These are phyloP conservation scores for Nasonovia ribisnigri DNA, from an alignment of 2,888 invertebrate species.

Conservation along the genomic window DNA sequence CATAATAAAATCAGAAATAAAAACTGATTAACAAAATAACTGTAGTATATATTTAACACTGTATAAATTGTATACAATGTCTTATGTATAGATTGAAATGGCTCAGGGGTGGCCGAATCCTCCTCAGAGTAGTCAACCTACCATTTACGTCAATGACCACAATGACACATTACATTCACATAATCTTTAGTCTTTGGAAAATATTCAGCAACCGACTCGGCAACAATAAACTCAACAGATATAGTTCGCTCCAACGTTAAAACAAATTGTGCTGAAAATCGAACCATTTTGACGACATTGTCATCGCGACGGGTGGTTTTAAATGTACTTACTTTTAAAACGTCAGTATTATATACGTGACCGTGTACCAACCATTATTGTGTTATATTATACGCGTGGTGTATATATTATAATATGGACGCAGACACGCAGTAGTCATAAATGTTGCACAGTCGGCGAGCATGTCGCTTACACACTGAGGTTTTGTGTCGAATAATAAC, in stretches of 20 bases:
- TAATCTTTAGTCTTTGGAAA: background rate
- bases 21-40: background rate
- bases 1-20: background rate
- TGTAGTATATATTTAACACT: background rate
- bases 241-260: background rate
- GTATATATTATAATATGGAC: background rate
- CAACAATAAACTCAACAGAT: background rate
- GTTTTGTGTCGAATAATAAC: slow-evolving; percentile 53
- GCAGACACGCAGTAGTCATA: slow-evolving; percentile 17
- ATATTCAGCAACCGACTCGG: background rate
- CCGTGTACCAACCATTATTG: slow-evolving; percentile 44
- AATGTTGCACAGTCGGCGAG: slow-evolving; percentile 30
- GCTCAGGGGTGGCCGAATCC: no score
- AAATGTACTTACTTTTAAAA: slow-evolving; percentile 21
- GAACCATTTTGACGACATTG: slow-evolving; percentile 48
- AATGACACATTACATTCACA: background rate
- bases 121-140: background rate
- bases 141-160: no score
- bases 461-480: background rate
- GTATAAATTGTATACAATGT: background rate
- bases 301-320: slow-evolving; percentile 53
- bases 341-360: slow-evolving; percentile 33
- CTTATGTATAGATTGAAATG: background rate
- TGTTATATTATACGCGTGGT: background rate
- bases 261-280: slow-evolving; percentile 34